Conservation (phyloP, 2,797 vertebrate species). For the Danio kyathit region DNA sequence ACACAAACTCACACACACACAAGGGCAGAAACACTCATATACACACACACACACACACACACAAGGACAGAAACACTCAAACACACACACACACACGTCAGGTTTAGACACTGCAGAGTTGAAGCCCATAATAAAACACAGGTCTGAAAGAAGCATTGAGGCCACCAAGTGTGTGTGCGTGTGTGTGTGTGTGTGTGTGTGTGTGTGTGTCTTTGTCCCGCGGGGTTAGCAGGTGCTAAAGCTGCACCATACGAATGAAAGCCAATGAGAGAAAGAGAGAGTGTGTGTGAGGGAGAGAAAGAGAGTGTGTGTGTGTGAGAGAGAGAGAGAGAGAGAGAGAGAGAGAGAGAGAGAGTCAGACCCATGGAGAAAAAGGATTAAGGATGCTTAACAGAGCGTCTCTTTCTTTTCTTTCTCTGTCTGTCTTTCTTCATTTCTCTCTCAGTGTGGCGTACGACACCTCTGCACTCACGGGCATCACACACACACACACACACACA, state of each 20-base stretch:
- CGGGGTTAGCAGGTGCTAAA: conserved; percentile 39
- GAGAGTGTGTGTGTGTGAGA: too few species aligned
- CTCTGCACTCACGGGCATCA: conserved; percentile 8
- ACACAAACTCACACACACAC: too few species aligned
- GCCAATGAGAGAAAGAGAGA: not conserved
- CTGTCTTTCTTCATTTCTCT: conserved; percentile 17
- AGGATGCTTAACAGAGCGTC: conserved; percentile 44
- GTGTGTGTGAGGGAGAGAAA: too few species aligned
- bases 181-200: too few species aligned
- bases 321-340: not conserved
- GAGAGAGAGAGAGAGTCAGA: not conserved
- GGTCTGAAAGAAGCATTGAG: conserved; percentile 6
- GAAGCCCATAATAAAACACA: conserved; percentile 1
- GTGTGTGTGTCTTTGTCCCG: conserved; percentile 21
- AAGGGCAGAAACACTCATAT: too few species aligned
- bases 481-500: not conserved
- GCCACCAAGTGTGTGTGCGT: too few species aligned
- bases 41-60: not conserved
- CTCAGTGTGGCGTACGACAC: conserved; percentile 37
- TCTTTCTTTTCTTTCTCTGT: conserved; percentile 30
- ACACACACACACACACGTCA: conserved; percentile 25
- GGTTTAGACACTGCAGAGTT: not conserved
- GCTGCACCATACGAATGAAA: conserved; percentile 20
- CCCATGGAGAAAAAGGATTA: conserved; percentile 41
- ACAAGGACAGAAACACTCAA: not conserved